Conservation (phyloP, 2,113 vertebrate genomes). For the Cochlearius cochlearius region DNA sequence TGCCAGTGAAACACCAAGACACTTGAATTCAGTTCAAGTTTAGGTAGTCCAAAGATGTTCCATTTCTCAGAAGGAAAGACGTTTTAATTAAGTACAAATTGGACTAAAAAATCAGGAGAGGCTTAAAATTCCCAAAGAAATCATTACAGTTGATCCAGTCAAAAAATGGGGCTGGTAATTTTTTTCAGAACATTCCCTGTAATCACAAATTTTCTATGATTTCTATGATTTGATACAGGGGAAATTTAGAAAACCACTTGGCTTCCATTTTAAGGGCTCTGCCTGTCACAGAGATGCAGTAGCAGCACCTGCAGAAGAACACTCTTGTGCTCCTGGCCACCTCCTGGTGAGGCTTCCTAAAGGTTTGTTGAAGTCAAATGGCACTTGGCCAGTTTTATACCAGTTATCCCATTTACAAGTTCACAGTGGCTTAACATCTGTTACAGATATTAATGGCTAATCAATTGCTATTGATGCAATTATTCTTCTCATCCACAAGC, state of each 20-base stretch:
- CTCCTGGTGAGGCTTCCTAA: not conserved
- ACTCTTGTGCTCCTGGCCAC: not conserved
- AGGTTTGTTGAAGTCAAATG: not conserved
- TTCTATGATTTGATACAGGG: not conserved
- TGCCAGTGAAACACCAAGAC: not conserved
- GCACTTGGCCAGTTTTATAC: not conserved
- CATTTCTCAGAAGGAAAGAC: not conserved
- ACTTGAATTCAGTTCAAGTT: not conserved
- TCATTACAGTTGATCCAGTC: not conserved
- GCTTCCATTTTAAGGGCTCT: not conserved
- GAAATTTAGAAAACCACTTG: not conserved
- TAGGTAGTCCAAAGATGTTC: not conserved
- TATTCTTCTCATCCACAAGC: not conserved
- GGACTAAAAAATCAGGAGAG: not conserved
- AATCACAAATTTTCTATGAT: not conserved
- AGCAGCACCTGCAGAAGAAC: not conserved
- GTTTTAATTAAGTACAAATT: not conserved
- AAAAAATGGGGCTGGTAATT: not conserved
- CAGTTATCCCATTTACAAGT: not conserved
- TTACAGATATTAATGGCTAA: conserved; percentile 1
- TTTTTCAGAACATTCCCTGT: not conserved
- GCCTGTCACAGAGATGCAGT: not conserved
- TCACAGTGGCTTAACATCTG: not conserved
- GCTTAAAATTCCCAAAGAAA: not conserved
- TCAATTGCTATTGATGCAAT: not conserved